Evolutionary conservation across 2,113 vertebrate species (phyloP), one percentile per base, ranked within the genome.

Genomic region (Oryzias melastigma): DNA sequence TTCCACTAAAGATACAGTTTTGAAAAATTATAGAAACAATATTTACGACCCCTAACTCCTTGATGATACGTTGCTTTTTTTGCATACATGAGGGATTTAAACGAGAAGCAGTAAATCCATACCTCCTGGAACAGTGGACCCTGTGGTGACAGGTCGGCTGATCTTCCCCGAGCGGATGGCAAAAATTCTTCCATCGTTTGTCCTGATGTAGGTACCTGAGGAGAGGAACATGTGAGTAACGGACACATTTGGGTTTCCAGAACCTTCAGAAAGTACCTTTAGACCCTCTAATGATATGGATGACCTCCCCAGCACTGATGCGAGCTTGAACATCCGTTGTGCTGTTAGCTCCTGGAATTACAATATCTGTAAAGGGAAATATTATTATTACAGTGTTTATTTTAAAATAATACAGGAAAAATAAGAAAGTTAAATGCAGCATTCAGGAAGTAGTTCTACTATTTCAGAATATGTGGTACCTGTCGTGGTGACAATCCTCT

Each of bases 321-420:
- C 95, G 92, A 52, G 97, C 97, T 86, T 98, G 97, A 29, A 98
- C 95, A 56, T 99, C 97, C 16, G 95, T 96, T 59, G 94, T 91
- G 73, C 95, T 98, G 80, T 98, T 97, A 50, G 95, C 92, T 87
- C 97, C 97, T n/a, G 97, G 97, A 89, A 99, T 98, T 63, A 99
- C 94, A 64, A 99, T 99, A 91, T 99, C 97, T 99, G 85, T n/a
- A 71, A 68, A 87, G 35, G 90, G 62, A 62, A 6, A 16, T 35
- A 8, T 0, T 1, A 19, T 41, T 22, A 13, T 45, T 56, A 48
- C 20, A 44, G 46, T n/a, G 2, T 22, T 22, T n/a, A n/a, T n/a
- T n/a, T n/a, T n/a, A n/a, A n/a, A n/a, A n/a, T n/a, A 25, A 25
- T 25, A 25, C 25, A 25, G 2, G 25, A 25, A 25, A 25, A 4